Conservation (phyloP, 2,113 vertebrate genomes). For the Toxostoma redivivum region DNA sequence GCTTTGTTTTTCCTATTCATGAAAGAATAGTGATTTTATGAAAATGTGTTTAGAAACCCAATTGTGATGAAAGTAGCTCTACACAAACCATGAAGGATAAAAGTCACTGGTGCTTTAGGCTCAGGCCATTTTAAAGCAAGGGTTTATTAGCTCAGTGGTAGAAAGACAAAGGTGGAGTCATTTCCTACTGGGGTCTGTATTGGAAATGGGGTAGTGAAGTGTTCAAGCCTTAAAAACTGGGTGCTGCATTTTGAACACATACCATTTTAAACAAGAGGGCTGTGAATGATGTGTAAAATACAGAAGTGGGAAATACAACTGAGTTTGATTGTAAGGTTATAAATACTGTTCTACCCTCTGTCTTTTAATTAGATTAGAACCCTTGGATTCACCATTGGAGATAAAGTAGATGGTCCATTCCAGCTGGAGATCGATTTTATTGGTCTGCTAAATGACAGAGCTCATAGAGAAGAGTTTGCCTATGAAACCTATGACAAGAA, state of each 20-base stretch:
- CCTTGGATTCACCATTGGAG: constrained; percentile 89
- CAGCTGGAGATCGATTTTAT: constrained; percentile 94
- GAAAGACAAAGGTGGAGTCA: background rate
- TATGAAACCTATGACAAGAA: constrained; percentile 86
- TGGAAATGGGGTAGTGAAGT: background rate
- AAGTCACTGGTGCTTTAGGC: background rate
- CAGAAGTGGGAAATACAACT: fast-evolving
- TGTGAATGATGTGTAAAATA: background rate
- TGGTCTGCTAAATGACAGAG: constrained; percentile 79
- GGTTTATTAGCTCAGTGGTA: background rate
- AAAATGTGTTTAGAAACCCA: background rate
- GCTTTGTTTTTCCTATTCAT: background rate
- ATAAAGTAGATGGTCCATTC: constrained; percentile 89
- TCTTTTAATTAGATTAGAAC: constrained; percentile 79
- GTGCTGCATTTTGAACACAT: background rate
- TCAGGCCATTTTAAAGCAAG: background rate
- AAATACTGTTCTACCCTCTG: background rate
- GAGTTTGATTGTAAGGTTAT: background rate
- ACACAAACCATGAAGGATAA: background rate
- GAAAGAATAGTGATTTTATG: background rate
- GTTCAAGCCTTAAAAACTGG: background rate
- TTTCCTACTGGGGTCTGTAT: background rate
- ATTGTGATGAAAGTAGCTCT: fast-evolving
- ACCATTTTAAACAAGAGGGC: background rate
- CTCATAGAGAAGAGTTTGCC: constrained; percentile 90